Percentiles rank a stretch among this genome's conserved stretches.
These are phyloP conservation scores for Syngnathus rostellatus DNA, from an alignment of 2,797 vertebrate species.

Conservation along the genomic window DNA sequence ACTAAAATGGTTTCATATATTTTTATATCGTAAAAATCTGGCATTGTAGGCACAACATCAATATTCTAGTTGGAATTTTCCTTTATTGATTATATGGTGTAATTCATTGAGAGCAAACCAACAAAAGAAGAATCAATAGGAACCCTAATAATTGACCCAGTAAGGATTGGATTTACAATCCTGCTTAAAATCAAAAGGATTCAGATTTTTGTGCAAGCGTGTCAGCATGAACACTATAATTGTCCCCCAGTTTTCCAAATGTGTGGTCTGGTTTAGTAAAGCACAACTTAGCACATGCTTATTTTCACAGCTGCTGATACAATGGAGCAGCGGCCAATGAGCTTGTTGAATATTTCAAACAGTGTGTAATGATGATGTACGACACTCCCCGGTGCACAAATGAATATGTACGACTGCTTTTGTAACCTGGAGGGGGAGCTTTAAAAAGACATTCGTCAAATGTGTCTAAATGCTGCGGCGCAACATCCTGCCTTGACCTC, in stretches of 20 bases:
- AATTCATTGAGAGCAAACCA: background rate
- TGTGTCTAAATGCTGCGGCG: background rate
- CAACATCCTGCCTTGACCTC: background rate
- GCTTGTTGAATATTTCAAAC: slow-evolving; percentile 5
- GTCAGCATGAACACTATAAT: background rate
- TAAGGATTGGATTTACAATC: background rate
- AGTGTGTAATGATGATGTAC: background rate
- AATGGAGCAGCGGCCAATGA: background rate
- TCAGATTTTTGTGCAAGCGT: background rate
- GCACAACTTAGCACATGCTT: background rate
- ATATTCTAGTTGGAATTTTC: background rate
- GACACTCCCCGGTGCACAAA: background rate
- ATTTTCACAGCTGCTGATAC: background rate
- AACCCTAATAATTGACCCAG: background rate
- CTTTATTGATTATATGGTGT: background rate
- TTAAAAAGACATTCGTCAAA: slow-evolving; percentile 4
- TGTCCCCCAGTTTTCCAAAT: background rate
- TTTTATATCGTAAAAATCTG: no score
- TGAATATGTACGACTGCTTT: slow-evolving; percentile 3
- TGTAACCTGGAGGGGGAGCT: background rate
- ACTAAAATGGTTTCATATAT: no score
- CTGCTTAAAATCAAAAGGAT: no score
- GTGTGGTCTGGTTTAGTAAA: background rate
- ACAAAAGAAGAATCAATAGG: background rate
- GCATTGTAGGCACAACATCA: background rate